Evolutionary conservation across 30 jellyfish, hydroid and myxozoan species (phyloP), one percentile per base, ranked within the genome.

Genomic region (Hydractinia symbiolongicarpus): DNA sequence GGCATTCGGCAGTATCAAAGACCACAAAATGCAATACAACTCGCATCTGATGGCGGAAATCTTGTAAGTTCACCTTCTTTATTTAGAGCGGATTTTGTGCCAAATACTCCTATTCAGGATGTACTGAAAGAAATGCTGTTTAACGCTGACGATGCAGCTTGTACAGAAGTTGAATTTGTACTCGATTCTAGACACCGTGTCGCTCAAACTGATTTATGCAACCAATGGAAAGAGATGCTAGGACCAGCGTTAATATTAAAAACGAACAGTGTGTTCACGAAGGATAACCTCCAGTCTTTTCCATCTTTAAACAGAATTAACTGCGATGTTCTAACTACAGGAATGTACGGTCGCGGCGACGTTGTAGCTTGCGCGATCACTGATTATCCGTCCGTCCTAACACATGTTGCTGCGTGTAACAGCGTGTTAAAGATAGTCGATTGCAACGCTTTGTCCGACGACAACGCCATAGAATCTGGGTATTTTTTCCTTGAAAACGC

Each of bases 61-160:
- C 86, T 71, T 17, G 96, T 82, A 73, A 78, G 76, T 52, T 74
- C 83, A 15, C 66, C 96, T 9, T 83, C 82, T 53, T 67, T 94
- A 57, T 16, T 88, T 40, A 88, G 77, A 72, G 83, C 78, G n/a
- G 81, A 82, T 0, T 62, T 88, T 61, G 84, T 72, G 19, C 90
- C 82, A 14, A 82, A 88, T 67, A 82, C 88, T 52, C 30, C 77
- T 51, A 76, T 55, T 20, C 55, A 76, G 51, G 90, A 82, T 16
- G 83, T 88, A 61, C 67, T 87, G 5, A 67, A 88, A 14, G 96
- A 88, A 64, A 55, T 88, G 53, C 30, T 88, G 87, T 94, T 82
- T 61, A 88, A 88, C 62, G 96, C 96, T 14, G 96, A 88, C 68
- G 96, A 88, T 72, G 94, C 96, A n/a, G 94, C 86, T 5, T 94